Evolutionary conservation across 2,113 vertebrate species (phyloP), one percentile per base, ranked within the genome.

Genomic region (Dascyllus trimaculatus): DNA sequence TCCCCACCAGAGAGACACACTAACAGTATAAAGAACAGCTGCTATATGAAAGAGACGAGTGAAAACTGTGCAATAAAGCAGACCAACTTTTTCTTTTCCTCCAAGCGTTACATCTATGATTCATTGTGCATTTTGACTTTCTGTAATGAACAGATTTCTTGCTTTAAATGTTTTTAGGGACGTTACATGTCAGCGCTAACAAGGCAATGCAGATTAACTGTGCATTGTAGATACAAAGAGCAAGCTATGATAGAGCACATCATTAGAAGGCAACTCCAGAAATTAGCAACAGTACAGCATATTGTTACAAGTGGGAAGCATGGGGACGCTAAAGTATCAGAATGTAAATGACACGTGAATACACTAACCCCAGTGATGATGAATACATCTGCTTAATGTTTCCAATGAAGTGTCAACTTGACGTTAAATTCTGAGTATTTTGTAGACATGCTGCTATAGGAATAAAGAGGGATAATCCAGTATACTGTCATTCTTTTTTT

Each of bases 11-110:
- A 74, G 57, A 64, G 48, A 66, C 59, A 63, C 54, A 53, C 19
- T 38, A 11, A 66, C 69, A 67, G 81, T 11, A 75, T 62, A 80
- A 56, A 53, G 59, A 80, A 62, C 84, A 82, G 73, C 79, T 85
- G 71, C 68, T 65, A 25, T 56, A 52, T 43, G 56, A 46, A 59
- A 72, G 19, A 77, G 65, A 45, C 1, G 9, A 61, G 35, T 38
- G 19, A 58, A 70, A 21, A 11, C 52, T 29, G 2, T 15, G 73
- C 40, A 62, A 66, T 69, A 48, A 73, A 77, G 32, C 45, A 51
- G 17, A 56, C 24, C 5, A 61, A 65, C 45, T 18, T 38, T 49
- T 29, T 18, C 29, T 43, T 29, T 10, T 35, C 32, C 22, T 32
- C 40, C 9, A 53, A 14, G 10, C 38, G 46, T 14, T 57, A 56